Evolutionary conservation across 2,888 invertebrate genomes (phyloP).

Genomic region (Zygaena filipendulae): DNA sequence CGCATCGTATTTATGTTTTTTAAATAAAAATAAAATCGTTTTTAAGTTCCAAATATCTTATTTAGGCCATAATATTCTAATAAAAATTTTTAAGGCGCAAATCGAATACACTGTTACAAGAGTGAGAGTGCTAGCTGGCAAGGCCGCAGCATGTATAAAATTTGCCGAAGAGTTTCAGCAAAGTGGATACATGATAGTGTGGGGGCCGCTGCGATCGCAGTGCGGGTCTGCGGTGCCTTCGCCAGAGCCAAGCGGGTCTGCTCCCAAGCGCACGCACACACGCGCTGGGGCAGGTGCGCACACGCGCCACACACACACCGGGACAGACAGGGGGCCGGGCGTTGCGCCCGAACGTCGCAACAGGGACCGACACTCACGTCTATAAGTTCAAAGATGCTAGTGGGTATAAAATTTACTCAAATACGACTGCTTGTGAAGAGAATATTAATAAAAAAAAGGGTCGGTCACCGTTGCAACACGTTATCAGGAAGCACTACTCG

Average conservation of each 20-base stretch:
- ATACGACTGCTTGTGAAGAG: too few relatives aligned
- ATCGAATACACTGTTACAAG: conserved; percentile 14
- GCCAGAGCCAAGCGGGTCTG: too few relatives aligned
- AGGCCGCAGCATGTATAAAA: conserved; percentile 46
- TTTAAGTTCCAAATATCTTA: conserved; percentile 27
- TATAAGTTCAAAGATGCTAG: too few relatives aligned
- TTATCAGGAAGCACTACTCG: conserved; percentile 47
- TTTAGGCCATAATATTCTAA: conserved; percentile 40
- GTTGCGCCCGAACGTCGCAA: conserved; percentile 33
- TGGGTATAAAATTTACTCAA: too few relatives aligned
- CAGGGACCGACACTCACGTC: conserved; percentile 44
- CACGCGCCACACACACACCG: conserved; percentile 43
- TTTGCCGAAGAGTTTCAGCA: conserved; percentile 39
- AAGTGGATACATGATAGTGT: conserved; percentile 1
- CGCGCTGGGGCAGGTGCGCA: conserved; percentile 34
- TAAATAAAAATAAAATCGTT: too few relatives aligned
- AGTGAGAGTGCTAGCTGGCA: conserved; percentile 12
- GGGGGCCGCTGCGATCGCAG: too few relatives aligned
- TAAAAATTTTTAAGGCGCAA: too few relatives aligned
- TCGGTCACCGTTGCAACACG: conserved; percentile 49
- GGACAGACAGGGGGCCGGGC: conserved; percentile 38
- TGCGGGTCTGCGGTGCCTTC: too few relatives aligned
- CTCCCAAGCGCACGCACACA: conserved; percentile 50
- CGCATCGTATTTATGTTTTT: conserved; percentile 32
- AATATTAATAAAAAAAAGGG: too few relatives aligned